Conservation (phyloP, 2,888 invertebrate species). For the Plusia festucae region DNA sequence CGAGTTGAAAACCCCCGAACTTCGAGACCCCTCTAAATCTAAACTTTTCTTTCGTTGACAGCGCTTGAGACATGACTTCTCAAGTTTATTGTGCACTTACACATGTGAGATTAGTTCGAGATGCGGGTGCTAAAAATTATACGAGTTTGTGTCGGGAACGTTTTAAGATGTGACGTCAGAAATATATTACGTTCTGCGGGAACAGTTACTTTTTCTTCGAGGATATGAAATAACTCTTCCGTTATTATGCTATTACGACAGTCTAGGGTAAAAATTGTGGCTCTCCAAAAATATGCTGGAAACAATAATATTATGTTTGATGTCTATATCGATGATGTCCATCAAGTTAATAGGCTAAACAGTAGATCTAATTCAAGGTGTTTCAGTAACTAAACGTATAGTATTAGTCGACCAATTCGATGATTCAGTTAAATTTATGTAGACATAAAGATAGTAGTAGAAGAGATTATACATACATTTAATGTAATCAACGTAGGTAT, state of each 20-base stretch:
- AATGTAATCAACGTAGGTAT: neutral
- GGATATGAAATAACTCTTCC: conserved; percentile 4
- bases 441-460: too few relatives aligned
- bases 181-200: conserved; percentile 24
- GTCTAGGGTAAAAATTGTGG: neutral
- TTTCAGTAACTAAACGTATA: too few relatives aligned
- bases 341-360: neutral
- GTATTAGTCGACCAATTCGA: too few relatives aligned
- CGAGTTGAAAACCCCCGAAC: conserved; percentile 68
- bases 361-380: too few relatives aligned
- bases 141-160: conserved; percentile 37
- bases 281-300: neutral
- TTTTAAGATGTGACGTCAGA: conserved; percentile 36
- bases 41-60: conserved; percentile 76
- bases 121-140: conserved; percentile 45
- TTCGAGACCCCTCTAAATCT: conserved; percentile 77
- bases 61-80: conserved; percentile 69
- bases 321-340: too few relatives aligned
- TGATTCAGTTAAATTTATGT: too few relatives aligned
- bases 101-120: conserved; percentile 53
- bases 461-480: too few relatives aligned
- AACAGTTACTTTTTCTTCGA: neutral
- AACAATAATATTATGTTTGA: neutral
- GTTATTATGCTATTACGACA: neutral
- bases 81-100: conserved; percentile 62